phyloP scores from a whole-genome alignment of 1,140 invertebrate species.

The Diorhabda carinulata region DNA sequence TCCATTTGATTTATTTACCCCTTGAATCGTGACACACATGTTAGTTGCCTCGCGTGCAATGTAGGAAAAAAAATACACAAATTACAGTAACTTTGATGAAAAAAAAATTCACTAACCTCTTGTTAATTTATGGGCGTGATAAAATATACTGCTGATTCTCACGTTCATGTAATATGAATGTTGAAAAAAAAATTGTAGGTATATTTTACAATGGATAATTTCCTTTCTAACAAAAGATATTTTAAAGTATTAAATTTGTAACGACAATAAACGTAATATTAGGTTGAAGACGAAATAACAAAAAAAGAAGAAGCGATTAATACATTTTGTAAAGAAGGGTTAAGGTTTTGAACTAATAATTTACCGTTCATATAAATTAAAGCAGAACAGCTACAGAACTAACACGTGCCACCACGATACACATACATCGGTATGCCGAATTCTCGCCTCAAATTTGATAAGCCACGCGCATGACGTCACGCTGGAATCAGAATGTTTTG shows the following conservation, averaged over 20 bases:
- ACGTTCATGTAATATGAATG: conserved; percentile 1
- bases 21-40: background rate
- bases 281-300: too few species aligned
- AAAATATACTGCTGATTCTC: conserved; percentile 2
- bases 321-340: too few species aligned
- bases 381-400: too few species aligned
- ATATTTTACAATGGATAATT: background rate
- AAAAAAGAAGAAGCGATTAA: too few species aligned
- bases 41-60: background rate
- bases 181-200: background rate
- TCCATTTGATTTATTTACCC: background rate
- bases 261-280: background rate
- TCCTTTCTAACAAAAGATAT: background rate
- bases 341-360: too few species aligned
- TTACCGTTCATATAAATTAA: too few species aligned
- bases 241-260: background rate
- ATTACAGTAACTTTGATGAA: conserved; percentile 1
- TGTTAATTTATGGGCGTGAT: conserved; percentile 1
- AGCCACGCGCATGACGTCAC: too few species aligned
- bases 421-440: too few species aligned
- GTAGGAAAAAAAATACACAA: background rate
- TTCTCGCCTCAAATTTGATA: too few species aligned
- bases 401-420: too few species aligned
- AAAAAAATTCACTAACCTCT: background rate
- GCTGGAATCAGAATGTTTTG: too few species aligned